These are phyloP conservation scores for Eulithis testata DNA, from an alignment of 2,888 invertebrate species.

Conservation along the genomic window DNA sequence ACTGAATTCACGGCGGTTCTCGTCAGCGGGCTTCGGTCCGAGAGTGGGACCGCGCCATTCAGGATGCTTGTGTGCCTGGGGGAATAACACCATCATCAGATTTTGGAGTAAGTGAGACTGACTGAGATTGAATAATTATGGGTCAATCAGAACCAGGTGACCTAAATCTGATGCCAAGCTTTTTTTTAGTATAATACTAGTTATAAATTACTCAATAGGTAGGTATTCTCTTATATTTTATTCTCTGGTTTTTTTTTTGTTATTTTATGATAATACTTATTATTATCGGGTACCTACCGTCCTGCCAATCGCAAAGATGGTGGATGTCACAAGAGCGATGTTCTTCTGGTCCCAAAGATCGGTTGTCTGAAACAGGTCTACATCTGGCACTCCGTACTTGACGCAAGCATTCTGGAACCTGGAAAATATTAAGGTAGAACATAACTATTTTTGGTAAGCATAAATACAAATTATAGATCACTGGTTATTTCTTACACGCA, in stretches of 20 bases:
- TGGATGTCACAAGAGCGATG: slow-evolving; percentile 93
- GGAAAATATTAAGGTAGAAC: slow-evolving; percentile 29
- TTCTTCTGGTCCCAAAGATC: slow-evolving; percentile 97
- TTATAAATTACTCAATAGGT: too few species aligned
- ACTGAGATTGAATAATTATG: too few species aligned
- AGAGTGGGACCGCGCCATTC: slow-evolving; percentile 93
- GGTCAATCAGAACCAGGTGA: too few species aligned
- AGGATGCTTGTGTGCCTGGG: slow-evolving; percentile 90
- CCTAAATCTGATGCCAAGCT: too few species aligned
- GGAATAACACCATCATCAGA: slow-evolving; percentile 9
- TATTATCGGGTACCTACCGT: slow-evolving; percentile 82
- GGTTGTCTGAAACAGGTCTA: slow-evolving; percentile 95
- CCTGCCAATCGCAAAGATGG: slow-evolving; percentile 94
- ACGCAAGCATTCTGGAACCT: slow-evolving; percentile 93
- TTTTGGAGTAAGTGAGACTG: too few species aligned
- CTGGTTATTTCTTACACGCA: too few species aligned
- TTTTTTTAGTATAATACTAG: too few species aligned
- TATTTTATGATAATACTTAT: too few species aligned
- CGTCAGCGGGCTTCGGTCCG: slow-evolving; percentile 94
- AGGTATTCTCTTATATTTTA: too few species aligned
- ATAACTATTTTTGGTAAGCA: not conserved
- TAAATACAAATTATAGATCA: too few species aligned
- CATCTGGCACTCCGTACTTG: slow-evolving; percentile 93
- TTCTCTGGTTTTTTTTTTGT: too few species aligned
- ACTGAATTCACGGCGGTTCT: slow-evolving; percentile 91